Percentiles rank a stretch among this genome's conserved stretches.
Conservation (phyloP, 2,888 invertebrate species). For the Salticus scenicus region DNA sequence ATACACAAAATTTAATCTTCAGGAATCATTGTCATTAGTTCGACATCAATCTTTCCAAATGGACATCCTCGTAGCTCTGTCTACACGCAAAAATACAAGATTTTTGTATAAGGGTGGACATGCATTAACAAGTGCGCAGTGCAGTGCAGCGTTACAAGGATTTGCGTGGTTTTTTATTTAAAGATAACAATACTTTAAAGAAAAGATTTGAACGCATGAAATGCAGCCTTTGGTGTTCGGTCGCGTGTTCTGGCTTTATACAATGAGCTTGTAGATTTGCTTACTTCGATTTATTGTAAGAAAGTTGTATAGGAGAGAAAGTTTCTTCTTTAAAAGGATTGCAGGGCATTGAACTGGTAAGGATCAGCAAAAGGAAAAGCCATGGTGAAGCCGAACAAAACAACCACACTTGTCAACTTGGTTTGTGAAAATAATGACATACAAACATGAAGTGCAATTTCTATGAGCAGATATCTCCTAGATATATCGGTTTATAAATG, state of each 20-base stretch:
- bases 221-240: background rate
- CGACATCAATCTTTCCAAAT: no score
- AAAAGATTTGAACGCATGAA: constrained; percentile 4
- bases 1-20: no score
- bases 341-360: background rate
- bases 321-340: background rate
- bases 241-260: constrained; percentile 43
- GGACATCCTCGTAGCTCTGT: no score
- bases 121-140: background rate
- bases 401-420: background rate
- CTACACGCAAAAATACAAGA: no score
- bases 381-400: background rate
- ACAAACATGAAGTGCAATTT: no score
- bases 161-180: background rate
- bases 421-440: no score
- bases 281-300: constrained; percentile 13
- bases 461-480: no score
- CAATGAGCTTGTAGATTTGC: constrained; percentile 40
- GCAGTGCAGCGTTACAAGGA: constrained; percentile 2
- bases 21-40: no score
- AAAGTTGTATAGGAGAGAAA: constrained; percentile 10
- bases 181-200: background rate
- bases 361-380: background rate
- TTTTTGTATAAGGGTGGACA: no score
- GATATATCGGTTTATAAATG: no score